These are phyloP conservation scores for Drosophila burlai DNA, from an alignment of 1,140 invertebrate genomes.

Conservation along the genomic window DNA sequence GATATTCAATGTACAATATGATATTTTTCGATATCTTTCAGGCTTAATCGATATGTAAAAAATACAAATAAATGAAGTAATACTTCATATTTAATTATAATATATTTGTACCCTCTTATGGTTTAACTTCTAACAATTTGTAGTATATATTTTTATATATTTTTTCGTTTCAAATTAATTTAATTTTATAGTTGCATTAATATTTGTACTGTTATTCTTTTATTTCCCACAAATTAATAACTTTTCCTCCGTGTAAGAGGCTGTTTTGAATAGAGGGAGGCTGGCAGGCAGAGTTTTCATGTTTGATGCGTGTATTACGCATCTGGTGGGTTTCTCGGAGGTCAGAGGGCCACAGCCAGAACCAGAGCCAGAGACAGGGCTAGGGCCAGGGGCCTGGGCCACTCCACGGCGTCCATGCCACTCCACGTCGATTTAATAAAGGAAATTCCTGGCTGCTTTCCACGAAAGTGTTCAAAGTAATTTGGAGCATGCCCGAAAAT, in stretches of 20 bases:
- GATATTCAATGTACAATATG: too few species aligned
- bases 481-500: constrained; percentile 81
- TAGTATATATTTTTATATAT: too few species aligned
- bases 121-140: too few species aligned
- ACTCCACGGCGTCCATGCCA: constrained; percentile 45
- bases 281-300: constrained; percentile 61
- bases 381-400: constrained; percentile 46
- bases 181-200: too few species aligned
- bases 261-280: constrained; percentile 6
- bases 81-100: too few species aligned
- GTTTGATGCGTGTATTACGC: constrained; percentile 79
- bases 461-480: constrained; percentile 79
- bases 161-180: too few species aligned
- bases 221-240: not conserved
- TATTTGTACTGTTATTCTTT: too few species aligned
- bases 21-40: too few species aligned
- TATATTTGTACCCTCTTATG: too few species aligned
- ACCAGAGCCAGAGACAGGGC: constrained; percentile 14
- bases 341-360: constrained; percentile 26
- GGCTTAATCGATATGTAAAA: too few species aligned
- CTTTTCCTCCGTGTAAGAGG: not conserved
- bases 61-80: too few species aligned
- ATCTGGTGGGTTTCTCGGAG: constrained; percentile 72
- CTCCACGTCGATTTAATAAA: constrained; percentile 79
- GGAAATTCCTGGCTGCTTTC: constrained; percentile 70